phyloP scores from a whole-genome alignment of 2,113 vertebrate genomes.

The Epinephelus moara region DNA sequence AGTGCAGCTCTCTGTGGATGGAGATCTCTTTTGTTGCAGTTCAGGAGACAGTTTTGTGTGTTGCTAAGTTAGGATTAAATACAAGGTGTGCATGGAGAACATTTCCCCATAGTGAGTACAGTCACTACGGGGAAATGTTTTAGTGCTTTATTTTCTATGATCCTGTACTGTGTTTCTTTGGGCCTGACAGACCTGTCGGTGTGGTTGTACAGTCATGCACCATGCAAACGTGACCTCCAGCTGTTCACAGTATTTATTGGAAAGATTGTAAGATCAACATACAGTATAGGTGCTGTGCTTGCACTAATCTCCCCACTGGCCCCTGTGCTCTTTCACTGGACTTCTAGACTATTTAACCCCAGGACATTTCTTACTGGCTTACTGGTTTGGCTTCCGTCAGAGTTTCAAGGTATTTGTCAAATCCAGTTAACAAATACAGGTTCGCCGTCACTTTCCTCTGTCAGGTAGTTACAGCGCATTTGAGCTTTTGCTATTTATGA shows the following conservation, averaged over 20 bases:
- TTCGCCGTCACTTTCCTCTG: not conserved
- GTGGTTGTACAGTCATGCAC: constrained; percentile 6
- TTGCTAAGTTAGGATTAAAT: not conserved
- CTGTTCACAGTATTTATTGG: not conserved
- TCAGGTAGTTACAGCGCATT: not conserved
- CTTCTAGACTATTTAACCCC: not conserved
- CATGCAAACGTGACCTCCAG: constrained; percentile 4
- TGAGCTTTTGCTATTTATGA: not conserved
- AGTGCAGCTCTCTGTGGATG: not conserved
- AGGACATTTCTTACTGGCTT: not conserved
- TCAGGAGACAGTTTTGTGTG: not conserved
- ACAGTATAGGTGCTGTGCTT: not conserved
- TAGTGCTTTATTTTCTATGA: not conserved
- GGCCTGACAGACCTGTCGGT: not conserved
- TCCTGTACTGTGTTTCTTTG: not conserved
- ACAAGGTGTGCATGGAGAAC: not conserved
- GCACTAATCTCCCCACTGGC: not conserved
- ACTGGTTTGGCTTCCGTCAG: not conserved
- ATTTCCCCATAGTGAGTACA: not conserved
- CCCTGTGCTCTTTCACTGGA: not conserved
- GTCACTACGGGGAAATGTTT: not conserved
- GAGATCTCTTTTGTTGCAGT: not conserved
- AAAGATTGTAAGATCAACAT: not conserved
- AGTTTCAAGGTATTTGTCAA: not conserved
- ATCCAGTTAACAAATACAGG: not conserved